Percentiles rank a stretch among this genome's conserved stretches.
These are phyloP conservation scores for Drosophila cardini DNA, from an alignment of 1,140 invertebrate genomes.

Conservation along the genomic window DNA sequence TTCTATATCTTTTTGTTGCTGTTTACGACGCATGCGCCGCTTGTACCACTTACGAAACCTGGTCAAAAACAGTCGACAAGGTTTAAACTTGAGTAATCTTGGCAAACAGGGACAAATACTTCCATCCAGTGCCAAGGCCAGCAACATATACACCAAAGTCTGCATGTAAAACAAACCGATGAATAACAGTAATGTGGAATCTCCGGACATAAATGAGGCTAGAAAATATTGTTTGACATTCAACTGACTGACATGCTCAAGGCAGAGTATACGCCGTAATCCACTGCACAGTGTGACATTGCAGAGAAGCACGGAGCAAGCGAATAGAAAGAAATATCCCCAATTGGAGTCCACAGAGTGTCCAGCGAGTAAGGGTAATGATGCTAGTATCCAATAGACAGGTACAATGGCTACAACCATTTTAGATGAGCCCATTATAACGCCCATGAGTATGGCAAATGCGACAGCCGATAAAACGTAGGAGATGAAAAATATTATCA, in stretches of 20 bases:
- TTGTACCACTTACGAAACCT: background rate
- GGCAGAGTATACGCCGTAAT: constrained; percentile 26
- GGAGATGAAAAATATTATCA: constrained; percentile 32
- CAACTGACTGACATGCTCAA: constrained; percentile 8
- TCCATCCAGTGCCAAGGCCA: constrained; percentile 16
- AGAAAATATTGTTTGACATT: constrained; percentile 17
- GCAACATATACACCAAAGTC: constrained; percentile 16
- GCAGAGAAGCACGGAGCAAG: constrained; percentile 28
- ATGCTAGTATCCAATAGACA: constrained; percentile 45
- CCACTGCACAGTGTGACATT: constrained; percentile 58
- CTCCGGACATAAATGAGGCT: constrained; percentile 4
- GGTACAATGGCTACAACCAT: constrained; percentile 38
- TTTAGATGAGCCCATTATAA: constrained; percentile 27
- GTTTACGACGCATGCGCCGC: background rate
- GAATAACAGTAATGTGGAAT: constrained; percentile 9
- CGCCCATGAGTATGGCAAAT: constrained; percentile 40
- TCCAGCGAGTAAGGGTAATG: constrained; percentile 36
- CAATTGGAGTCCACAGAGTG: background rate
- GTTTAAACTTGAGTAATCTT: background rate
- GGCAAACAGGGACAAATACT: background rate
- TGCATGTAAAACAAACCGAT: constrained; percentile 39
- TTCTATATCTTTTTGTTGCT: background rate
- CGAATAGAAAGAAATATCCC: background rate
- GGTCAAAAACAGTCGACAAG: background rate
- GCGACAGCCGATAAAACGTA: constrained; percentile 36